These are phyloP conservation scores for Steinernema hermaphroditum DNA, from an alignment of 2,888 invertebrate species.

Conservation along the genomic window DNA sequence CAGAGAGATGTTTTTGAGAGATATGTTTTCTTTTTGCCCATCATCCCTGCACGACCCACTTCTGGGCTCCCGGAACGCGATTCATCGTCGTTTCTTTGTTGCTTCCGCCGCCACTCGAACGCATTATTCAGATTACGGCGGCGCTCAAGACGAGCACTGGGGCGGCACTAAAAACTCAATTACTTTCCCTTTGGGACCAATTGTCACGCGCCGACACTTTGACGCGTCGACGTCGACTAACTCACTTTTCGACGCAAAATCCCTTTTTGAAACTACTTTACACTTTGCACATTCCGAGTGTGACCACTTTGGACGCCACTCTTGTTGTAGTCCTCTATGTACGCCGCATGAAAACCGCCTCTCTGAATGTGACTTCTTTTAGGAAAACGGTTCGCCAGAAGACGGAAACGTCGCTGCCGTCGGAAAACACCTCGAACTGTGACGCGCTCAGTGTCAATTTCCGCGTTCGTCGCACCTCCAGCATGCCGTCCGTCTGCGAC, in stretches of 20 bases:
- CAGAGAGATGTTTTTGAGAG: no score
- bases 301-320: no score
- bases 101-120: not conserved
- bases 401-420: conserved; percentile 50
- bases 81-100: not conserved
- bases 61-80: no score
- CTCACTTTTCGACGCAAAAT: not conserved
- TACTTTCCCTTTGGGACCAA: conserved; percentile 21
- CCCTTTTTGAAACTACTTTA: no score
- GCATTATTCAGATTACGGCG: not conserved
- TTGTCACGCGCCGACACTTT: conserved; percentile 14
- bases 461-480: conserved; percentile 56
- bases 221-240: not conserved
- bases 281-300: no score
- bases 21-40: no score
- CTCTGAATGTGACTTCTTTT: conserved; percentile 16
- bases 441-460: conserved; percentile 24
- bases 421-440: conserved; percentile 1
- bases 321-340: no score
- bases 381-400: conserved; percentile 62
- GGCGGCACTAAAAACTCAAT: conserved; percentile 1
- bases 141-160: not conserved
- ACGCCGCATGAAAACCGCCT: no score
- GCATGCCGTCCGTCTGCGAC: conserved; percentile 64
- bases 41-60: no score